phyloP scores from a whole-genome alignment of 2,797 vertebrate species.

The Chloroceryle amazona region DNA sequence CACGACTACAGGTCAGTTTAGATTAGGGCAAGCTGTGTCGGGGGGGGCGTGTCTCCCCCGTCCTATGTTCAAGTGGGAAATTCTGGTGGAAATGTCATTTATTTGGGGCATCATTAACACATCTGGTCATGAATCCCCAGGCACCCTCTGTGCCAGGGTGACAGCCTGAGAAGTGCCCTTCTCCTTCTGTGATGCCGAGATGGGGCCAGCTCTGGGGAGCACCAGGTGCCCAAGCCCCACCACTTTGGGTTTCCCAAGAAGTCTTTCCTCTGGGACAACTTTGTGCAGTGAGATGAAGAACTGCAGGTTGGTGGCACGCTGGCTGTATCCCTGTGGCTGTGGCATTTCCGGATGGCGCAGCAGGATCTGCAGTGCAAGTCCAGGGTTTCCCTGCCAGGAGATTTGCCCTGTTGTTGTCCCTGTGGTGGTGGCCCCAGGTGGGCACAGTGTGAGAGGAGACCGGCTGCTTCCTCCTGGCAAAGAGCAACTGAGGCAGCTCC shows the following conservation, averaged over 20 bases:
- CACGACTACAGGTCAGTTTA: not conserved
- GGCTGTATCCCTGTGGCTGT: fast-evolving
- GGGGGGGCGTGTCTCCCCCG: not conserved
- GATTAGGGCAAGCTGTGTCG: not conserved
- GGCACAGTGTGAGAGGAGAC: not conserved
- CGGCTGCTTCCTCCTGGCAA: not conserved
- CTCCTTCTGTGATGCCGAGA: not conserved
- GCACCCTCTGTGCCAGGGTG: not conserved
- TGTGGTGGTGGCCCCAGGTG: not conserved
- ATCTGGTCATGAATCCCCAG: not conserved
- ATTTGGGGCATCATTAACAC: not conserved
- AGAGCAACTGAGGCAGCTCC: not conserved
- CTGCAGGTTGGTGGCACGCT: not conserved
- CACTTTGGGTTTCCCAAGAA: not conserved
- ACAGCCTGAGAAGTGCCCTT: not conserved
- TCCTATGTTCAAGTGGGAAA: fast-evolving
- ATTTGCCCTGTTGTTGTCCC: not conserved
- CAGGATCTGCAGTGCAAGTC: not conserved
- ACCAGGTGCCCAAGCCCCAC: not conserved
- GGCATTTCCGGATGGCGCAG: not conserved
- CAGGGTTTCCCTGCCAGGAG: not conserved
- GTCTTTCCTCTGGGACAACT: not conserved
- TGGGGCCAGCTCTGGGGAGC: not conserved
- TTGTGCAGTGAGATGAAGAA: not conserved
- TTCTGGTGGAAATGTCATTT: not conserved